Evolutionary conservation across 1,140 invertebrate genomes (phyloP).

Genomic region (Telenomus remus): DNA sequence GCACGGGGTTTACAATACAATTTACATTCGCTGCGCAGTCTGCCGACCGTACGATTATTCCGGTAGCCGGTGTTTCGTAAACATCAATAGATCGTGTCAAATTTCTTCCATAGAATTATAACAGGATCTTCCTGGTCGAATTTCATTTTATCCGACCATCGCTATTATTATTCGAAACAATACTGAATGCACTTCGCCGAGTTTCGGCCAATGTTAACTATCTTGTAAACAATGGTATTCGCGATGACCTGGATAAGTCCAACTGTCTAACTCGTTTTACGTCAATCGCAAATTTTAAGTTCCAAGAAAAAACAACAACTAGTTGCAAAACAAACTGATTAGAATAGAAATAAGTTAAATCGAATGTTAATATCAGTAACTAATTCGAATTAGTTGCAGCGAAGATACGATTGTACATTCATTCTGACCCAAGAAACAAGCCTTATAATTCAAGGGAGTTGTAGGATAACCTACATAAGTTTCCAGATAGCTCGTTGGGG

Average conservation of each 20-base stretch:
- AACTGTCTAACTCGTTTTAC: too few species aligned
- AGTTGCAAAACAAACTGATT: too few species aligned
- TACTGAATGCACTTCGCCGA: neutral
- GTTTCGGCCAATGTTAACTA: constrained; percentile 1
- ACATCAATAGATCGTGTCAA: neutral
- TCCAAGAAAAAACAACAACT: too few species aligned
- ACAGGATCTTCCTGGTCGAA: constrained; percentile 3
- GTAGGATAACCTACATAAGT: constrained; percentile 39
- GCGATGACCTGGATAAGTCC: too few species aligned
- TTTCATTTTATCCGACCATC: constrained; percentile 18
- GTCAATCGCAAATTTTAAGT: too few species aligned
- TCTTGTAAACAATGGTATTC: neutral
- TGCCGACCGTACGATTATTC: neutral
- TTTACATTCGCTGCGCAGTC: constrained; percentile 1
- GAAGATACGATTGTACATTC: neutral
- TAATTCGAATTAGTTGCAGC: too few species aligned
- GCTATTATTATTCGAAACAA: constrained; percentile 12
- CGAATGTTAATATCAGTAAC: too few species aligned
- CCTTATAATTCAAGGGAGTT: constrained; percentile 37
- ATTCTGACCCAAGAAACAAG: constrained; percentile 37
- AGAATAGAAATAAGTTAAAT: too few species aligned
- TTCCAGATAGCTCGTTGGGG: constrained; percentile 26
- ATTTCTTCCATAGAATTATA: constrained; percentile 1
- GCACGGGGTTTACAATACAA: neutral
- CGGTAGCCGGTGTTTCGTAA: neutral